Base-by-base conservation (phyloP, 2,797 vertebrate genomes). In the Erpetoichthys calabaricus region DNA sequence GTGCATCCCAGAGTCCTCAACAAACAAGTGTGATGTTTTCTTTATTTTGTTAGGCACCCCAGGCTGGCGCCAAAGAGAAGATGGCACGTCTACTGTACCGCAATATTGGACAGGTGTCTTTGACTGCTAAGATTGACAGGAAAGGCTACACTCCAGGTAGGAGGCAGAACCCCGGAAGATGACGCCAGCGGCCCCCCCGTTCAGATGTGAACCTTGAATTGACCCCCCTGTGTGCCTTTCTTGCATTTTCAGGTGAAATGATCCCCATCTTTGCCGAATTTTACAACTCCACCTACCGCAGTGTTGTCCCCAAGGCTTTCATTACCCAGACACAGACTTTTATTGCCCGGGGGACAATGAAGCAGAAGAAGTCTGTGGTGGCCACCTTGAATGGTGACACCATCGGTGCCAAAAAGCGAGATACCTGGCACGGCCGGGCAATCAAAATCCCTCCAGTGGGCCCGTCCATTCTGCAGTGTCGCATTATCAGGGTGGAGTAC, bases 111-210 rank as follows among this genome's bases (percentile, higher is more conserved):
- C 90, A 92, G 10, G 89, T 99, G 59, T 92, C 89, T 0, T 78
- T 97, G 2, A 94, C 90, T 0, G 92, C 92, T 60, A 98, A 98
- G 78, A 98, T 98, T 0, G 89, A 98, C 70, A 85, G 94, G 54
- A 98, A 95, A 69, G 96, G 96, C 53, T 99, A 98, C 76, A 97
- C 92, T 1, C 94, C 93, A 75, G 95, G 95, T 98, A 58, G 77
- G 67, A 51, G 10, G 6, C 3, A 49, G 25, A 25, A 25, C 25
- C 25, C 25, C 1, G 25, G 25, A 25, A 25, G 25, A 25, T 25
- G 25, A 1, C 25, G n/a, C n/a, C n/a, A 25, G 25, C 25, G 25
- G 25, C 25, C 25, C 25, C 25, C 25, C 25, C 2, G 25, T 25
- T 25, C 25, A 25, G 25, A 25, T 25, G 25, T 51, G 3, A 41